Base-by-base conservation (phyloP, 1,140 invertebrate genomes). In the Diachasma alloeum region DNA sequence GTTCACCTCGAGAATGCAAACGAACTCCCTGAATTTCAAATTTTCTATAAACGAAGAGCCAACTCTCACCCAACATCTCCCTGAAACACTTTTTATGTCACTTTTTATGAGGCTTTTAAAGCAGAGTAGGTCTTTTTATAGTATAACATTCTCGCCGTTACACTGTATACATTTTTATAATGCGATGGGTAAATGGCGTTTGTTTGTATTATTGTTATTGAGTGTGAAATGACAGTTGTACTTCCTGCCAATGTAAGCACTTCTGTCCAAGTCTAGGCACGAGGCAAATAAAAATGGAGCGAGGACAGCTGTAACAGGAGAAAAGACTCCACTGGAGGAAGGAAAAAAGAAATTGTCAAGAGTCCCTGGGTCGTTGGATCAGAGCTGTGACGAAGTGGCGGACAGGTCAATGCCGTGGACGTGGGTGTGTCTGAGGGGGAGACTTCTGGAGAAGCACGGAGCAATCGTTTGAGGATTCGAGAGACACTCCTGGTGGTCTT, bases 401-500 rank as follows among this genome's bases (percentile, higher is more conserved):
- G 44, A 46, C 44, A 17, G 53, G 53, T 59, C 53, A 59, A 59
- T 59, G 24, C 9, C 26, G 9, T 66, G 63, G 13, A 66, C 26
- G 24, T 66, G 4, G 22, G 26, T 31, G 24, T 36, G 22, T 31
- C 63, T 22, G 24, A 4, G 63, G 63, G 26, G 24, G 31, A 5
- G 26, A 26, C n/a, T 59, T 59, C 53, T 59, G 48, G 36, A 73
- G n/a, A 15, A 37, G 26, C 44, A 36, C 13, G 37, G 36, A 73
- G 56, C 53, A 73, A 63, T 73, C 53, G 63, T 73, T 73, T 24
- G 72, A 22, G 31, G 53, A 73, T 63, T 73, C 56, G n/a, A 73
- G 72, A 63, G 31, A 63, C 36, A 73, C 56, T 63, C 19, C 36
- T 63, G 72, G 22, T 37, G 31, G 56, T 73, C 56, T 73, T 31